Evolutionary conservation across 1,140 invertebrate genomes (phyloP).

Genomic region (Glossosoma conforme): DNA sequence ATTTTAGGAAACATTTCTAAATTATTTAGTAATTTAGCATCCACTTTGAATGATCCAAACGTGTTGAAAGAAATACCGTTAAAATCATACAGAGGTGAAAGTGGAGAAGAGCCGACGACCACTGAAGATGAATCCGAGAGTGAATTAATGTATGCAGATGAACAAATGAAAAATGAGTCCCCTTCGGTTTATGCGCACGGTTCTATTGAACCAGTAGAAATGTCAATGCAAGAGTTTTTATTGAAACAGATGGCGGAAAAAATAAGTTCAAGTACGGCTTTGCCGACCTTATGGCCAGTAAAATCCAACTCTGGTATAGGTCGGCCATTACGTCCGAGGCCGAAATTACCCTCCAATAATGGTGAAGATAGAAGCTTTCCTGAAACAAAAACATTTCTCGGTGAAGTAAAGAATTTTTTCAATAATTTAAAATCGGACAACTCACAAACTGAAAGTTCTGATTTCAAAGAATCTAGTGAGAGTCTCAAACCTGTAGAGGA

Average conservation of each 20-base stretch:
- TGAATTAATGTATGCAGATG: no score
- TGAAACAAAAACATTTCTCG: slow-evolving; percentile 22
- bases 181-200: slow-evolving; percentile 33
- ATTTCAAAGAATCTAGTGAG: background rate
- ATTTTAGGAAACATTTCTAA: slow-evolving; percentile 20
- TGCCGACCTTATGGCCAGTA: slow-evolving; percentile 57
- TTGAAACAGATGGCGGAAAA: slow-evolving; percentile 31
- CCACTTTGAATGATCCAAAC: slow-evolving; percentile 14
- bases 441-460: background rate
- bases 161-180: no score
- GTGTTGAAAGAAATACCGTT: background rate
- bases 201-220: slow-evolving; percentile 38
- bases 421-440: slow-evolving; percentile 30
- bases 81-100: background rate
- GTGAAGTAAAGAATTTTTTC: slow-evolving; percentile 35
- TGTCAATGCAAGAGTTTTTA: slow-evolving; percentile 35
- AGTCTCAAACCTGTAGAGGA: slow-evolving; percentile 2
- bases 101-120: no score
- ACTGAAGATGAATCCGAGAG: no score
- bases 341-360: slow-evolving; percentile 36
- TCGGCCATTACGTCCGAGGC: slow-evolving; percentile 50
- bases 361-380: slow-evolving; percentile 37
- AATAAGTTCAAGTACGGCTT: slow-evolving; percentile 39
- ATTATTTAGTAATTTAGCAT: slow-evolving; percentile 26
- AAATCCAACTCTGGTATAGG: slow-evolving; percentile 58